A percentile compares a stretch with the other conserved stretches of the same genome.
Evolutionary conservation across 2,797 vertebrate genomes (phyloP).

Genomic region (Scomberomorus guttatus): DNA sequence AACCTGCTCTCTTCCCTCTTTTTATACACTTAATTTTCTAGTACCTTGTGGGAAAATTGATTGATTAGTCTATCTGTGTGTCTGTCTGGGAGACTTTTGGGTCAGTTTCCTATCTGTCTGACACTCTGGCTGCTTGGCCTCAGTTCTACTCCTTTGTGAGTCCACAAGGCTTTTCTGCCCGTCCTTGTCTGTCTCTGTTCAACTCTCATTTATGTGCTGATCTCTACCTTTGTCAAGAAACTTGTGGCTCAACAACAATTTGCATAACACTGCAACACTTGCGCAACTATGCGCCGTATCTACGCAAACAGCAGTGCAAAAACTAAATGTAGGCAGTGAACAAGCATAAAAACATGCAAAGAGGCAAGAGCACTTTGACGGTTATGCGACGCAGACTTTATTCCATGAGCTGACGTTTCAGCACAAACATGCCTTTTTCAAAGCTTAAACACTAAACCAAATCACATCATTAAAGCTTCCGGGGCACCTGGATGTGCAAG

Average conservation of each 20-base stretch:
- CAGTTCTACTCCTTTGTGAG: slow-evolving; percentile 13
- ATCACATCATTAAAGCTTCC: too few relatives aligned
- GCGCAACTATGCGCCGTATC: not conserved
- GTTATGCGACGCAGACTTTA: too few relatives aligned
- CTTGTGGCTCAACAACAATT: not conserved
- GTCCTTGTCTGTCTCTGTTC: not conserved
- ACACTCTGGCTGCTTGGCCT: slow-evolving; percentile 32
- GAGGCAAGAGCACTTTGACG: too few relatives aligned
- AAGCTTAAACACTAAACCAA: too few relatives aligned
- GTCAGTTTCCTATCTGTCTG: slow-evolving; percentile 18
- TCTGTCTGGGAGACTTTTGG: not conserved
- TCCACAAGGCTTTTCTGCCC: not conserved
- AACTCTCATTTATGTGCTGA: slow-evolving; percentile 11
- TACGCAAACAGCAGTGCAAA: slow-evolving; percentile 38
- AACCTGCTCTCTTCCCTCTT: slow-evolving; percentile 32
- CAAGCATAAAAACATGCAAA: too few relatives aligned
- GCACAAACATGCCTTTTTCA: too few relatives aligned
- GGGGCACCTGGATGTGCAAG: too few relatives aligned
- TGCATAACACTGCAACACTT: slow-evolving; percentile 1
- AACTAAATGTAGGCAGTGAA: not conserved
- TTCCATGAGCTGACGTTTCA: too few relatives aligned
- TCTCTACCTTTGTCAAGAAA: slow-evolving; percentile 4
- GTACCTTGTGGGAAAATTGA: slow-evolving; percentile 49
- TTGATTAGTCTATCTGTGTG: slow-evolving; percentile 41
- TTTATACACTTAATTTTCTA: slow-evolving; percentile 51